These are phyloP conservation scores for Uropsilus gracilis DNA, from an alignment of 2,113 vertebrate species.

Conservation along the genomic window DNA sequence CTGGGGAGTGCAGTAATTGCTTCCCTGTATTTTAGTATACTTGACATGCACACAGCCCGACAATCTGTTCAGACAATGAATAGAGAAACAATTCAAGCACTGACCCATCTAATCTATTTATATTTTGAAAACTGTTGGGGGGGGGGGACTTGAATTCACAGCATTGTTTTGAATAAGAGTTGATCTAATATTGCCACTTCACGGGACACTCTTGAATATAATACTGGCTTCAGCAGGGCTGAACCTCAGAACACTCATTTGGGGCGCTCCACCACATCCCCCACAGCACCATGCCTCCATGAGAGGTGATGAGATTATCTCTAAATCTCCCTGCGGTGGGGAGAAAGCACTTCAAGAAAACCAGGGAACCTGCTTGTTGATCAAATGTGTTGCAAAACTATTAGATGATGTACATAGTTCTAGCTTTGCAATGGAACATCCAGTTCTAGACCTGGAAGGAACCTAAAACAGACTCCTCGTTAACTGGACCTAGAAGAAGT, in stretches of 20 bases:
- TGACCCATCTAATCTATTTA: neutral
- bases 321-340: neutral
- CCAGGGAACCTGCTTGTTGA: neutral
- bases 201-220: neutral
- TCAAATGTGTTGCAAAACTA: neutral
- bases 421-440: neutral
- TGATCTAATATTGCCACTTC: neutral
- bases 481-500: neutral
- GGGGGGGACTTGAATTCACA: neutral
- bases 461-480: neutral
- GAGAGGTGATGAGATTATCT: neutral
- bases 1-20: neutral
- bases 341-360: neutral
- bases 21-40: slow-evolving; percentile 24
- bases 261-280: neutral
- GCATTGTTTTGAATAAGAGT: neutral
- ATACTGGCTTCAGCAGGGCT: neutral
- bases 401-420: neutral
- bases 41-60: neutral
- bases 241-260: neutral
- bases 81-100: neutral
- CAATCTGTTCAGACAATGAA: neutral
- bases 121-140: neutral
- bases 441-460: neutral
- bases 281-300: neutral